Percentiles rank a stretch among this genome's conserved stretches.
Conservation (phyloP, 2,888 invertebrate genomes). For the Thereva unica region DNA sequence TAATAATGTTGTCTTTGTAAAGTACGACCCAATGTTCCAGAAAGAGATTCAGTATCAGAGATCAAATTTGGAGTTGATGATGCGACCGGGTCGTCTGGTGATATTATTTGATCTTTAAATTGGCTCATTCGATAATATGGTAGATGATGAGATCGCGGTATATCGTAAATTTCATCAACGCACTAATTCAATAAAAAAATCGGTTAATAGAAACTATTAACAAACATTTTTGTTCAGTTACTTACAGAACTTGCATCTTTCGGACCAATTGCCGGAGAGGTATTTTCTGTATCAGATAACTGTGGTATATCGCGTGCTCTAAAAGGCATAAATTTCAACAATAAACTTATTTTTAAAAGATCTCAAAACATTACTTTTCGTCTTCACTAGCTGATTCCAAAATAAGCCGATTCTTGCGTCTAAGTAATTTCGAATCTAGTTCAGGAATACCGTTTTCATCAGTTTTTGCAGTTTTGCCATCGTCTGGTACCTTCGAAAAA, state of each 20-base stretch:
- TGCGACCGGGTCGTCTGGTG: conserved; percentile 45
- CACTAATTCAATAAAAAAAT: conserved; percentile 40
- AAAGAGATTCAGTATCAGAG: conserved; percentile 45
- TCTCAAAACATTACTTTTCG: conserved; percentile 50
- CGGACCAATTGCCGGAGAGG: conserved; percentile 58
- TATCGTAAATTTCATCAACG: conserved; percentile 68
- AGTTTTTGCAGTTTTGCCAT: conserved; percentile 52
- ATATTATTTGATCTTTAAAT: conserved; percentile 46
- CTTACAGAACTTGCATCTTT: conserved; percentile 52
- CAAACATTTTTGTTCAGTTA: not conserved
- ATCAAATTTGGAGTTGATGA: conserved; percentile 56
- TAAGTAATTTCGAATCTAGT: conserved; percentile 61
- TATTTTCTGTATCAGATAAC: conserved; percentile 58
- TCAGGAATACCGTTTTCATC: conserved; percentile 57
- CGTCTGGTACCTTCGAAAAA: conserved; percentile 62
- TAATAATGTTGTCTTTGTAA: conserved; percentile 59
- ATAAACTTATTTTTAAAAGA: conserved; percentile 16
- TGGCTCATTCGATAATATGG: conserved; percentile 56
- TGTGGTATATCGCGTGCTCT: conserved; percentile 52
- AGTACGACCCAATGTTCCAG: conserved; percentile 47
- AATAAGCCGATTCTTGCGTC: conserved; percentile 60
- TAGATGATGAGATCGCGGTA: conserved; percentile 69
- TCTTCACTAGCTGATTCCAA: conserved; percentile 56
- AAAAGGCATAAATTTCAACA: not conserved
- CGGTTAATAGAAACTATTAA: not conserved